A percentile compares a stretch with the other conserved stretches of the same genome.
Evolutionary conservation across 2,113 vertebrate genomes (phyloP).

Genomic region (Jaculus jaculus): DNA sequence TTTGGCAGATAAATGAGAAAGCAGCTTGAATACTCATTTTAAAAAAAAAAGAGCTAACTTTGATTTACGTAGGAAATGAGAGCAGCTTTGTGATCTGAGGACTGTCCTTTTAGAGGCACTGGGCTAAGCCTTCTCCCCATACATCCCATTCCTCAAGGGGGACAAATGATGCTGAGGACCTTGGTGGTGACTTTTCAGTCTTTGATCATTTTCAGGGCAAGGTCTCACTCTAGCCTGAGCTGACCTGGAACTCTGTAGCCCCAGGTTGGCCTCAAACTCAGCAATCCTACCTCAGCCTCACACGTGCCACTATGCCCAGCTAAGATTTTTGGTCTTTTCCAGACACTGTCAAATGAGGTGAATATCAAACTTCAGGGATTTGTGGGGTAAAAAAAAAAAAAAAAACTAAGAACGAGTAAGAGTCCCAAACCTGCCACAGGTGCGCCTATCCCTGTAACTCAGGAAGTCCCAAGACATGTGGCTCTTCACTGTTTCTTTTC

Average conservation of each 20-base stretch:
- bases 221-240: too few species aligned
- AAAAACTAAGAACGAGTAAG: not conserved
- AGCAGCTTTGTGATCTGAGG: constrained; percentile 64
- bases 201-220: not conserved
- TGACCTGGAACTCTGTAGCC: too few species aligned
- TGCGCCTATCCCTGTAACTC: not conserved
- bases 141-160: constrained; percentile 28
- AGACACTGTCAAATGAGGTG: not conserved
- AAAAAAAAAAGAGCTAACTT: constrained; percentile 74
- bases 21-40: constrained; percentile 67
- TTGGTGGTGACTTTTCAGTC: not conserved
- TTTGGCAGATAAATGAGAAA: constrained; percentile 71
- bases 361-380: not conserved
- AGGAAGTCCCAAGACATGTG: not conserved
- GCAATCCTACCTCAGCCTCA: too few species aligned
- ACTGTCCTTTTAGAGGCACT: constrained; percentile 40
- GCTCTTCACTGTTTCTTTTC: not conserved
- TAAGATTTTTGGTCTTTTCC: constrained; percentile 26
- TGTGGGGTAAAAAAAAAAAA: constrained; percentile 52
- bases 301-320: too few species aligned
- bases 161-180: constrained; percentile 8
- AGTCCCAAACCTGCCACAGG: not conserved
- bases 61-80: constrained; percentile 71
- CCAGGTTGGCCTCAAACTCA: too few species aligned
- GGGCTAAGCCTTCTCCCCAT: constrained; percentile 47